These are phyloP conservation scores for Rhipidura dahli DNA, from an alignment of 2,113 vertebrate species.

Conservation along the genomic window DNA sequence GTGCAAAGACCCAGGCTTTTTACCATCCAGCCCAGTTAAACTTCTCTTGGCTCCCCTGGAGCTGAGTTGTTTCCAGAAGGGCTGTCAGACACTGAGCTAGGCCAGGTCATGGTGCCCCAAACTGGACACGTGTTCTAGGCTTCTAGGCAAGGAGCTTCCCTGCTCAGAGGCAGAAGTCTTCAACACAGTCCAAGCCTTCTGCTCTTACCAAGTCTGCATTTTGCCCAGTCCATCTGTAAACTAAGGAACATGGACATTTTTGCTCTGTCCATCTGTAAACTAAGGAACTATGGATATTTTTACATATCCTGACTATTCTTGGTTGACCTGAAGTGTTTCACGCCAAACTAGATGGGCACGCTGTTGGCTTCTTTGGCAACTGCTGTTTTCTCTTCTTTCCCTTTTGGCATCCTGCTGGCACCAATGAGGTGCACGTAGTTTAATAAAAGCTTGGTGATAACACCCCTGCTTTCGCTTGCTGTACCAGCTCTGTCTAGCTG, in stretches of 20 bases:
- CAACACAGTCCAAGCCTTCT: not conserved
- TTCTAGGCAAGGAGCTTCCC: not conserved
- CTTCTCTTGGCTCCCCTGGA: not conserved
- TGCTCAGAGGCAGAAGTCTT: not conserved
- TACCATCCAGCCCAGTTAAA: not conserved
- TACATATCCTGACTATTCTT: not conserved
- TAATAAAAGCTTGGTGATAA: not conserved
- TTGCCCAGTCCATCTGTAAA: not conserved
- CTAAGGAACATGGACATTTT: not conserved
- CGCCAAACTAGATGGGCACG: accelerated
- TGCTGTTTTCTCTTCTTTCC: not conserved
- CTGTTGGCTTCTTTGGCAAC: not conserved
- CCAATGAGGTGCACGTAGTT: not conserved
- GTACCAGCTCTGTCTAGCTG: not conserved
- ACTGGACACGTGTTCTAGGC: accelerated
- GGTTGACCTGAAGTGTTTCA: not conserved
- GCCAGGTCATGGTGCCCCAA: accelerated
- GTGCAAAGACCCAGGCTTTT: not conserved
- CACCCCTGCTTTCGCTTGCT: not conserved
- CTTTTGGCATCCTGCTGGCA: not conserved
- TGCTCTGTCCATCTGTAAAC: not conserved
- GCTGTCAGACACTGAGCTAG: not conserved
- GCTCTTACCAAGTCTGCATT: not conserved
- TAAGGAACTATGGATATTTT: not conserved
- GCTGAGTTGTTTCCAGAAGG: not conserved